Percentiles rank a stretch among this genome's conserved stretches.
Evolutionary conservation across 1,140 invertebrate species (phyloP).

Genomic region (Piezodorus guildinii): DNA sequence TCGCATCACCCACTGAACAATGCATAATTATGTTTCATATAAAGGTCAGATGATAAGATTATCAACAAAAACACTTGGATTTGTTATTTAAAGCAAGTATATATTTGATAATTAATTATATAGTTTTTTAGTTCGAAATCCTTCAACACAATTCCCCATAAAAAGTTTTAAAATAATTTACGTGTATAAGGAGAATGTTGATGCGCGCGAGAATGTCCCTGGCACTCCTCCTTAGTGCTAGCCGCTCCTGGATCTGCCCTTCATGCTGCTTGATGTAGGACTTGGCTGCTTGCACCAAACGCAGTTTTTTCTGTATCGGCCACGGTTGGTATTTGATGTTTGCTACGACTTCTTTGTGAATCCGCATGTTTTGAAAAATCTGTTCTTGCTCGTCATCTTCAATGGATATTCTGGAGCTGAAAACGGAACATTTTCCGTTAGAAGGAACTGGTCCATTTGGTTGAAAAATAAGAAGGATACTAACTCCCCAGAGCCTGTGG

Average conservation of each 20-base stretch:
- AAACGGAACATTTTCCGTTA: background rate
- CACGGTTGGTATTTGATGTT: constrained; percentile 82
- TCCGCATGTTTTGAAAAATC: constrained; percentile 79
- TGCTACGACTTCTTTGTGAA: constrained; percentile 86
- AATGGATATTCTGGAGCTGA: constrained; percentile 58
- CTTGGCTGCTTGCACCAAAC: constrained; percentile 74
- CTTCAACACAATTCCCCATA: no score
- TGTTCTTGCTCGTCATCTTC: constrained; percentile 67
- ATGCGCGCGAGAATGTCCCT: constrained; percentile 71
- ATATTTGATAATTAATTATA: no score
- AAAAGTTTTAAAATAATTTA: no score
- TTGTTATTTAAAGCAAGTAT: no score
- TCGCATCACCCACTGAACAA: no score
- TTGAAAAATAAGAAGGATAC: constrained; percentile 31
- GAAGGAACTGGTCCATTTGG: no score
- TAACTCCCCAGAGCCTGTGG: constrained; percentile 75
- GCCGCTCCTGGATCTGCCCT: constrained; percentile 73
- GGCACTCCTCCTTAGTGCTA: constrained; percentile 77
- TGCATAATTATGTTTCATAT: no score
- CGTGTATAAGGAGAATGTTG: constrained; percentile 61
- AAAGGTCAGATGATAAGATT: no score
- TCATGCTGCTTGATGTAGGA: constrained; percentile 77
- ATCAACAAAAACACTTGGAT: no score
- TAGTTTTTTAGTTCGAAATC: no score
- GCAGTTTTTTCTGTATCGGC: constrained; percentile 73